Evolutionary conservation across 2,888 invertebrate genomes (phyloP), one percentile per base, ranked within the genome.

Genomic region (Hyposoter didymator): DNA sequence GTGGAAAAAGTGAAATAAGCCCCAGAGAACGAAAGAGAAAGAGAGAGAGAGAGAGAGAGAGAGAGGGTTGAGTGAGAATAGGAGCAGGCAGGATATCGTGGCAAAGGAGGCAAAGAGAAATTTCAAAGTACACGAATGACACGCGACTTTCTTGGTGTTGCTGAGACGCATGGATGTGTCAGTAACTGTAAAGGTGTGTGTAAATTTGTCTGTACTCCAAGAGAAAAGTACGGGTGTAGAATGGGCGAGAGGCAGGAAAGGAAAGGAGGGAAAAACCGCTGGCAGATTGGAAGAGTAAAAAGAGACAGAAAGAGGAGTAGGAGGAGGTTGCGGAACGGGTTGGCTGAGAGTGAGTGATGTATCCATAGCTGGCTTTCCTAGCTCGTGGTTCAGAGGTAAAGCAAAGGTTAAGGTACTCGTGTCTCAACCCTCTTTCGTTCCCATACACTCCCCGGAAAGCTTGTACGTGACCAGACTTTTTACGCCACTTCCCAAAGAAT

Each of bases 391-490:
- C 75, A 62, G 84, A 84, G 84, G 88, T 85, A 89, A 87, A 88
- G 90, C 89, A 92, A 92, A 92, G 92, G 92, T 92, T 92, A 91
- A 90, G 91, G 90, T 90, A 90, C 91, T 91, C 91, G 90, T 91
- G 91, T 91, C 91, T 91, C 90, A 87, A 86, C 87, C 89, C 87
- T 82, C 87, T 78, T 72, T 75, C 72, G 22, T 39, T 66, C 43
- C 59, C 59, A 47, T 43, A 59, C 70, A 64, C 82, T 75, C 85
- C 83, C 69, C 81, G 89, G 70, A 90, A 92, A 87, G 81, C 86
- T 66, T 84, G 88, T 72, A 92, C 93, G 93, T 93, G 93, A 93
- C 92, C 86, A 89, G 92, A 92, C 91, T 93, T 89, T 85, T 89
- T 90, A 90, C 89, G 87, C 88, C 87, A 88, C 89, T 89, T 88